Percentiles rank a stretch among this genome's conserved stretches.
Evolutionary conservation across 2,888 invertebrate genomes (phyloP).

Genomic region (Troides oblongomaculatus): DNA sequence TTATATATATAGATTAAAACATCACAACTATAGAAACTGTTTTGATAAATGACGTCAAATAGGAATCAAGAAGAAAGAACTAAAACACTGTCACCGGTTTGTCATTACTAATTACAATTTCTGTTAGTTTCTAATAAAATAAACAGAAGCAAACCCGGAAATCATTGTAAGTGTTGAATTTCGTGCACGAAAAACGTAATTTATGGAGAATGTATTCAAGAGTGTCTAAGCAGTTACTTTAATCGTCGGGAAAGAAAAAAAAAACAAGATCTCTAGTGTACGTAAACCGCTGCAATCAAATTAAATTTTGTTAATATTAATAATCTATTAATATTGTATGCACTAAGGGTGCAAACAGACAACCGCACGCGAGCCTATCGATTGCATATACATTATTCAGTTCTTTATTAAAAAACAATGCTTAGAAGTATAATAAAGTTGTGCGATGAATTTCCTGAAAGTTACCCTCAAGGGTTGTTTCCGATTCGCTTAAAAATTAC

Average conservation of each 20-base stretch:
- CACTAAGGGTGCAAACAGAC: too few relatives aligned
- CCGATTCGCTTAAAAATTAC: too few relatives aligned
- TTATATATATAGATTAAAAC: too few relatives aligned
- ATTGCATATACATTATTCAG: too few relatives aligned
- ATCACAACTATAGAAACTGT: neutral
- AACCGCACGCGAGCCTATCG: too few relatives aligned
- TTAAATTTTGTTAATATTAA: too few relatives aligned
- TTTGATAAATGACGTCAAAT: neutral
- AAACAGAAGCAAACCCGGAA: neutral
- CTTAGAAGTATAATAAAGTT: too few relatives aligned
- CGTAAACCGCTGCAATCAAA: neutral
- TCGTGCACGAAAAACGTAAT: neutral
- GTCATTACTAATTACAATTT: neutral
- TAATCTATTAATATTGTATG: too few relatives aligned
- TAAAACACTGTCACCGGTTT: slow-evolving; percentile 1
- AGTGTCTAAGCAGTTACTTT: neutral
- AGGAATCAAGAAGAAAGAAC: slow-evolving; percentile 5
- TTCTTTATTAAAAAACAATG: too few relatives aligned
- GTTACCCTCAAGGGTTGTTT: too few relatives aligned
- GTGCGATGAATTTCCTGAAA: too few relatives aligned
- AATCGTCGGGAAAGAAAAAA: neutral
- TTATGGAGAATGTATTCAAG: neutral
- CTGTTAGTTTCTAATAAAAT: neutral
- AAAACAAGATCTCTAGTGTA: neutral
- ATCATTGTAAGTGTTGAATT: neutral